Evolutionary conservation across 2,113 vertebrate species (phyloP).

Genomic region (Misgurnus anguillicaudatus): DNA sequence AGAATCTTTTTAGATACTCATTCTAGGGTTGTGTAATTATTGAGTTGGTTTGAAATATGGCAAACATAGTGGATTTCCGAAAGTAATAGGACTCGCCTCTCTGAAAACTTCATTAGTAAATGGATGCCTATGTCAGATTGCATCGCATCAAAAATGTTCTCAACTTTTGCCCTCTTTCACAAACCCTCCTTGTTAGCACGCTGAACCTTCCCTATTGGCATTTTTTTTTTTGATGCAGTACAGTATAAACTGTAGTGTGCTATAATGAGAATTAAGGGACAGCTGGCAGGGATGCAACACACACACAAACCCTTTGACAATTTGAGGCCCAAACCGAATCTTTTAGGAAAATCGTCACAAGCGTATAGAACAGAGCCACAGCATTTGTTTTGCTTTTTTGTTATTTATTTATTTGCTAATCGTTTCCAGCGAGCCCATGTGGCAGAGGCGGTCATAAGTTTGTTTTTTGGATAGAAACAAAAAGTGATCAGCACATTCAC

Average conservation of each 20-base stretch:
- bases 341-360: constrained; percentile 64
- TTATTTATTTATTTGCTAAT: constrained; percentile 55
- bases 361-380: constrained; percentile 46
- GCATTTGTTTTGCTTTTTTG: constrained; percentile 56
- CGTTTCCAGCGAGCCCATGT: constrained; percentile 52
- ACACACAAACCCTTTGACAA: constrained; percentile 42
- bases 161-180: too few relatives aligned
- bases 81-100: not conserved
- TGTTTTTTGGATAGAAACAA: constrained; percentile 36
- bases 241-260: constrained; percentile 8
- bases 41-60: not conserved
- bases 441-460: constrained; percentile 20
- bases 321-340: constrained; percentile 64
- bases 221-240: not conserved
- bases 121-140: not conserved
- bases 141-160: not conserved
- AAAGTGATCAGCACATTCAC: constrained; percentile 39
- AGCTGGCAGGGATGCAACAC: constrained; percentile 62
- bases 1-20: not conserved
- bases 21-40: not conserved
- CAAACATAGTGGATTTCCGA: not conserved
- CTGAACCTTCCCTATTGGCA: not conserved
- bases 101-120: not conserved
- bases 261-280: constrained; percentile 56
- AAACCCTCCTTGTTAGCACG: too few relatives aligned